These are phyloP conservation scores for Pterocles burchelli DNA, from an alignment of 2,113 vertebrate genomes.

Conservation along the genomic window DNA sequence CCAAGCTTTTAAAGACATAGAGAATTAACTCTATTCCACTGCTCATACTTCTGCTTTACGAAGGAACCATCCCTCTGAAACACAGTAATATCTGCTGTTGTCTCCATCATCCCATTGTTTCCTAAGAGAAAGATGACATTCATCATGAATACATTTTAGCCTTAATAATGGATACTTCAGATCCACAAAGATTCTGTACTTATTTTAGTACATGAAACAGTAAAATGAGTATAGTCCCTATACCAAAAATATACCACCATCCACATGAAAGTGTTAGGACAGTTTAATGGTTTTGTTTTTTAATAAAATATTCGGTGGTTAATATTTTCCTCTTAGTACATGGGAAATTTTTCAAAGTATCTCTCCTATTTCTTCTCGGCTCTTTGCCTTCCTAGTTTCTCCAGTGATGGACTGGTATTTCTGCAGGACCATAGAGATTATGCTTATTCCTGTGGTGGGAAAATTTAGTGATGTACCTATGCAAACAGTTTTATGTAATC, in stretches of 20 bases:
- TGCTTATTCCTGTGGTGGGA: neutral
- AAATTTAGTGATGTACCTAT: neutral
- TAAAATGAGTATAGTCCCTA: neutral
- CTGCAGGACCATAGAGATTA: neutral
- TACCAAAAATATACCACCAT: neutral
- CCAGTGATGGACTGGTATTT: neutral
- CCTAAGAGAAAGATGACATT: neutral
- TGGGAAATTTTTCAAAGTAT: neutral
- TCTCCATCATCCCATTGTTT: neutral
- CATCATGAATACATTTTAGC: slow-evolving; percentile 1
- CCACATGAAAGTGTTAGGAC: neutral
- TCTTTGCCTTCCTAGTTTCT: neutral
- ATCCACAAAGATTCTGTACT: neutral
- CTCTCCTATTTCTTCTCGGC: neutral
- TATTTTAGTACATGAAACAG: neutral
- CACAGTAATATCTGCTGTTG: neutral
- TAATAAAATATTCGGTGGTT: neutral
- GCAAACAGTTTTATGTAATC: neutral
- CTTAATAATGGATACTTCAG: slow-evolving; percentile 20
- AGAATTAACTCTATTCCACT: neutral
- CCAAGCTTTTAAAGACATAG: neutral
- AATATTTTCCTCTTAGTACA: neutral
- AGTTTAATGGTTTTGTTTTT: neutral
- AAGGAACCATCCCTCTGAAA: neutral
- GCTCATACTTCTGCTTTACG: neutral